These are phyloP conservation scores for Parazoanthus darwini DNA, from an alignment of 92 coral and sea anemone genomes.

Conservation along the genomic window DNA sequence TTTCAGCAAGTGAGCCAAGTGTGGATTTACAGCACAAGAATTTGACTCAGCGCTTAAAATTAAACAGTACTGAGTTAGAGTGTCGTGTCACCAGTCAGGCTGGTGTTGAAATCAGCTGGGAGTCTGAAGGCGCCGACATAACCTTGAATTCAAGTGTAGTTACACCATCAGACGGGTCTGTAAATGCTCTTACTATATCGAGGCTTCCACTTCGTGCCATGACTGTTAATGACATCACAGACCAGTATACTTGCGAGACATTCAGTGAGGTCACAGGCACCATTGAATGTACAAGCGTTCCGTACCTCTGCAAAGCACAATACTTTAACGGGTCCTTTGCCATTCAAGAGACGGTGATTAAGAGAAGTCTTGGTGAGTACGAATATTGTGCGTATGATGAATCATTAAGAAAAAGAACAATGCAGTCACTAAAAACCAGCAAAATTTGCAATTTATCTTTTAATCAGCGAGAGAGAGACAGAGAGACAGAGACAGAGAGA, in stretches of 20 bases:
- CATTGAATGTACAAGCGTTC: not conserved
- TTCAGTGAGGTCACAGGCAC: not conserved
- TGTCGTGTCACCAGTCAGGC: conserved; percentile 42
- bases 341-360: not conserved
- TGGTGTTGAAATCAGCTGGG: conserved; percentile 7
- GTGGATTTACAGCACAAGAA: not conserved
- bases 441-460: too few species aligned
- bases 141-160: not conserved
- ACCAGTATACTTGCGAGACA: not conserved
- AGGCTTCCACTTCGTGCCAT: not conserved
- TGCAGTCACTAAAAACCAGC: not conserved
- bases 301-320: not conserved
- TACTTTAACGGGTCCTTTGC: not conserved
- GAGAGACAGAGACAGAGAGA: too few species aligned
- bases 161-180: not conserved
- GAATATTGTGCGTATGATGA: too few species aligned
- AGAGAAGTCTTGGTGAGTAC: not conserved
- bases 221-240: not conserved
- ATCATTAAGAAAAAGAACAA: too few species aligned
- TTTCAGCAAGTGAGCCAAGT: not conserved
- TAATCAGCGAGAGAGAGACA: too few species aligned
- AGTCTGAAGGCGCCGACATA: not conserved
- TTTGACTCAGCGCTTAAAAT: not conserved
- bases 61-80: not conserved
- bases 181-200: not conserved